Conservation (phyloP, 2,888 invertebrate species). For the Dryomyza anilis region DNA sequence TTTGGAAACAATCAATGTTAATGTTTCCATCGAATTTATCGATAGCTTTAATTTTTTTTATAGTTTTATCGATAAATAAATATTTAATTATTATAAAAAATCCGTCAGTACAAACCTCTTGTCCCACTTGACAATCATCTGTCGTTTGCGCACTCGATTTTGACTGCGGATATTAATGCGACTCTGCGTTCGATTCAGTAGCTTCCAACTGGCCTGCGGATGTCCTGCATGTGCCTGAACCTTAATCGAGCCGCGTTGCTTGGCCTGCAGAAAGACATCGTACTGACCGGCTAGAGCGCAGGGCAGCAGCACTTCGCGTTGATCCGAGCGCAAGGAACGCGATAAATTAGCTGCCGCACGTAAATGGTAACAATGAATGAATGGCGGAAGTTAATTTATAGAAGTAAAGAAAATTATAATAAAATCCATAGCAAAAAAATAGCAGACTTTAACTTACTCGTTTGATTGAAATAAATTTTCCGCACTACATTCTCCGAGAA, state of each 20-base stretch:
- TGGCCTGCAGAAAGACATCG: slow-evolving; percentile 56
- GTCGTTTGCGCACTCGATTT: slow-evolving; percentile 59
- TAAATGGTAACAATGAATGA: no score
- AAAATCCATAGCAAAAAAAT: not conserved
- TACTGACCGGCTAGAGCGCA: slow-evolving; percentile 59
- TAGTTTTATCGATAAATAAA: no score
- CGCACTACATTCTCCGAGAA: slow-evolving; percentile 56
- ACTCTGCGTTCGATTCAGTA: slow-evolving; percentile 57
- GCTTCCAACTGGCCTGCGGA: slow-evolving; percentile 56
- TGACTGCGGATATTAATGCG: slow-evolving; percentile 56
- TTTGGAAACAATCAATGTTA: no score
- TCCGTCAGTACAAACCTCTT: slow-evolving; percentile 45
- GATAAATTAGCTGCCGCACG: slow-evolving; percentile 50
- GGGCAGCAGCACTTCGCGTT: slow-evolving; percentile 50
- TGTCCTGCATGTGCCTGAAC: slow-evolving; percentile 55
- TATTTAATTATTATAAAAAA: no score
- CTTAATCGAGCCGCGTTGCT: slow-evolving; percentile 51
- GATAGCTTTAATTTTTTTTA: no score
- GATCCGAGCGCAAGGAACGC: slow-evolving; percentile 45
- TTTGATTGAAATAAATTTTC: slow-evolving; percentile 59
- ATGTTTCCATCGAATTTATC: no score
- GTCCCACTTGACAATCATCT: slow-evolving; percentile 61
- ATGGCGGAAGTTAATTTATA: not conserved
- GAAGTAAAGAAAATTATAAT: not conserved
- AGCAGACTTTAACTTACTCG: slow-evolving; percentile 49